phyloP scores from a whole-genome alignment of 1,140 invertebrate species.

The Papilio helenus region DNA sequence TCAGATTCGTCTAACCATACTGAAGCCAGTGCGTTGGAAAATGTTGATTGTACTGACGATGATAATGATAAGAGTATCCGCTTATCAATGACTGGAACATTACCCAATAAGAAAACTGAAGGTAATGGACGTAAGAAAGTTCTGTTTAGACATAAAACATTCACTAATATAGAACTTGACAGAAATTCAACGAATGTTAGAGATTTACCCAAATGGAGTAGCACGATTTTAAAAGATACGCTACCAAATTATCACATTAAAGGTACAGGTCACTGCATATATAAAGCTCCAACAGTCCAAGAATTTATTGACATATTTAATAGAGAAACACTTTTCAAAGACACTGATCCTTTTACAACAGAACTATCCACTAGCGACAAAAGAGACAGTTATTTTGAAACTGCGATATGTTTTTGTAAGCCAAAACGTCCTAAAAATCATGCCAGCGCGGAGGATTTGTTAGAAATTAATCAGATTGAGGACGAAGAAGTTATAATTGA shows the following conservation, averaged over 20 bases:
- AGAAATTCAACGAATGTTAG: constrained; percentile 66
- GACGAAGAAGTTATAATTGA: constrained; percentile 68
- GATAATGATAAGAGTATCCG: constrained; percentile 63
- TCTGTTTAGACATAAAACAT: constrained; percentile 78
- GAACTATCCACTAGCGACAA: constrained; percentile 53
- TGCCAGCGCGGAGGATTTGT: constrained; percentile 75
- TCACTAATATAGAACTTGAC: constrained; percentile 76
- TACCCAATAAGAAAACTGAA: constrained; percentile 65
- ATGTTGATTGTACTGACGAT: constrained; percentile 74
- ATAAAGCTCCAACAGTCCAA: constrained; percentile 68
- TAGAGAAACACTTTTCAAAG: constrained; percentile 69
- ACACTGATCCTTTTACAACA: constrained; percentile 64
- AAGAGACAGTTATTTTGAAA: constrained; percentile 73
- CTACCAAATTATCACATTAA: constrained; percentile 76
- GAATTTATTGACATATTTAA: constrained; percentile 80
- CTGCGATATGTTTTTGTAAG: constrained; percentile 79
- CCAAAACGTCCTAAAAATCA: constrained; percentile 69
- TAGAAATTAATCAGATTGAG: constrained; percentile 57
- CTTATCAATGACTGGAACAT: constrained; percentile 73
- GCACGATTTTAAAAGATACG: constrained; percentile 71
- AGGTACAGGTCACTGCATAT: constrained; percentile 79
- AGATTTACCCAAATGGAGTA: constrained; percentile 62
- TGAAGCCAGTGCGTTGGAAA: constrained; percentile 74
- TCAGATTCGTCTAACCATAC: constrained; percentile 69
- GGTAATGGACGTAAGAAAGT: constrained; percentile 64